phyloP scores from a whole-genome alignment of 2,797 vertebrate species.

The Strix occidentalis region DNA sequence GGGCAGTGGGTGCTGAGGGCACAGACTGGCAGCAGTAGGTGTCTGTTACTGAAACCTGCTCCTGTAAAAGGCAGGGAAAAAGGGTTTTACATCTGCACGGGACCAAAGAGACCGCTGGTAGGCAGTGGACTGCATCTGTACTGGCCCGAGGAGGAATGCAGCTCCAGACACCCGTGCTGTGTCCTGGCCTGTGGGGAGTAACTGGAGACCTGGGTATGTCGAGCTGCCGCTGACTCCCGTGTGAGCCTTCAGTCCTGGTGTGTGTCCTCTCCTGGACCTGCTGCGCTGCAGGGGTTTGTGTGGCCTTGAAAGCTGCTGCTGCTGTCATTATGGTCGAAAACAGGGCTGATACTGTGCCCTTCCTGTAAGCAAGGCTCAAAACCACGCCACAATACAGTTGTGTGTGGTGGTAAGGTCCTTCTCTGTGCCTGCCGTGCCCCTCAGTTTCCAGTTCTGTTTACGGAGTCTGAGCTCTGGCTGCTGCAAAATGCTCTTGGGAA shows the following conservation, averaged over 20 bases:
- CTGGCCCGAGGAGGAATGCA: background rate
- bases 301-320: background rate
- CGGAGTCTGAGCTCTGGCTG: background rate
- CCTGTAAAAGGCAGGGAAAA: background rate
- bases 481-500: background rate
- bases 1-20: background rate
- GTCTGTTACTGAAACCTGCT: background rate
- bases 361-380: background rate
- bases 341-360: background rate
- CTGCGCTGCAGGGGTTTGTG: background rate
- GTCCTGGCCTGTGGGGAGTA: background rate
- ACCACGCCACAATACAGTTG: background rate
- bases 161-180: background rate
- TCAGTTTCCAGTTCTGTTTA: background rate
- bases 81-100: background rate
- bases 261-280: accelerated
- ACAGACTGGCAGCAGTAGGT: background rate
- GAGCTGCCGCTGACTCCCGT: background rate
- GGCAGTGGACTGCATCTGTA: background rate
- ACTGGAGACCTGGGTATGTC: accelerated
- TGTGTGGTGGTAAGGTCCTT: background rate
- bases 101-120: background rate
- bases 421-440: background rate
- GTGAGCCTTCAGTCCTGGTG: accelerated
- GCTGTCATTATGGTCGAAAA: accelerated